These are phyloP conservation scores for Congeria kusceri DNA, from an alignment of 2,888 invertebrate genomes.

Conservation along the genomic window DNA sequence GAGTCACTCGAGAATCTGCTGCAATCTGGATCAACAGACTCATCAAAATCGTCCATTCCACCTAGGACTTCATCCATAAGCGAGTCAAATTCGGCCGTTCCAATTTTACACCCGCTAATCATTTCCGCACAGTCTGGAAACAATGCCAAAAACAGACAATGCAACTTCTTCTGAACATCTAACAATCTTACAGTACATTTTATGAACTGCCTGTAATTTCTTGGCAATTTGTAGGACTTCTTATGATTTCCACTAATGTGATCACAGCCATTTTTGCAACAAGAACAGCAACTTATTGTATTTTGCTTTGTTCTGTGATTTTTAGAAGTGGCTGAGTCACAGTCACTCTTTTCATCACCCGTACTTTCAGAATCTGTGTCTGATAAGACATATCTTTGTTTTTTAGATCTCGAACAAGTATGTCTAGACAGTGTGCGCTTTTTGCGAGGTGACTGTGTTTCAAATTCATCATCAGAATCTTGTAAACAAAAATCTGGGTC, in stretches of 20 bases:
- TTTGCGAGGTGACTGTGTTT: not conserved
- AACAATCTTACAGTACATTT: conserved; percentile 46
- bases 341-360: conserved; percentile 10
- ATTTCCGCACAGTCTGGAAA: conserved; percentile 64
- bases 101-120: conserved; percentile 48
- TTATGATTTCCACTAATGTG: conserved; percentile 10
- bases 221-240: conserved; percentile 51
- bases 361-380: conserved; percentile 30
- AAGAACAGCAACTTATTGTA: conserved; percentile 53
- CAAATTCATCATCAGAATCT: conserved; percentile 55
- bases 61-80: conserved; percentile 59
- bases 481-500: conserved; percentile 50
- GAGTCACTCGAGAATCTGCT: not conserved
- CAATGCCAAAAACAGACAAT: conserved; percentile 57
- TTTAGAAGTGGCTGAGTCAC: conserved; percentile 34
- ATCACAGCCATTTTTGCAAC: conserved; percentile 38
- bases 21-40: conserved; percentile 10
- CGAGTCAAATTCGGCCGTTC: conserved; percentile 62
- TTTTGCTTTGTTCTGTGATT: conserved; percentile 46
- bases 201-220: conserved; percentile 56
- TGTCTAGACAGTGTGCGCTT: conserved; percentile 3
- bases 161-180: conserved; percentile 61
- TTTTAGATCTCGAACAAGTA: conserved; percentile 1
- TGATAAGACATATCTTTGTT: conserved; percentile 8
- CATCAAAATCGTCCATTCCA: conserved; percentile 29